Evolutionary conservation across 2,888 invertebrate species (phyloP).

Genomic region (Caenorhabditis sinica): DNA sequence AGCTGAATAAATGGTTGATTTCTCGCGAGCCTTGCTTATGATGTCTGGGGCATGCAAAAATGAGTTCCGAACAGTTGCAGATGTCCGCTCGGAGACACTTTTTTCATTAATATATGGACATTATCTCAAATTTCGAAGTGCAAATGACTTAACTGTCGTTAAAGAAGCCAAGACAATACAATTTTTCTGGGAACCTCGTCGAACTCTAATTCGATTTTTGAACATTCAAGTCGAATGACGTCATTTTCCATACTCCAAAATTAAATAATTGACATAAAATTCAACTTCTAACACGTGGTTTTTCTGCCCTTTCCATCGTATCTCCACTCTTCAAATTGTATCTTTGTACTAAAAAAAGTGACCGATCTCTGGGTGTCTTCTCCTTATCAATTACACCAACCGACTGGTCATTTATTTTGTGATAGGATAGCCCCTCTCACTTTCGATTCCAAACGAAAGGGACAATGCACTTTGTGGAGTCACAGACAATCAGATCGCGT

Average conservation of each 20-base stretch:
- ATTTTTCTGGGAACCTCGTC: too few relatives aligned
- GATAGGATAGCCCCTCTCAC: constrained; percentile 23
- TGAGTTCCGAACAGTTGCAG: too few relatives aligned
- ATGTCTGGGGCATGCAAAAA: too few relatives aligned
- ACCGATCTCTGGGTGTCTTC: constrained; percentile 50
- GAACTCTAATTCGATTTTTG: too few relatives aligned
- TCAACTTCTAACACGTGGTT: constrained; percentile 9
- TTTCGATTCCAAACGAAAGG: constrained; percentile 11
- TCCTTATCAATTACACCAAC: constrained; percentile 54
- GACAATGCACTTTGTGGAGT: constrained; percentile 58
- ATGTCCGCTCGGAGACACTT: too few relatives aligned
- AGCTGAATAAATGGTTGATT: too few relatives aligned
- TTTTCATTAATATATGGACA: too few relatives aligned
- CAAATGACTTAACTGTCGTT: too few relatives aligned
- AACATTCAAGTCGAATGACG: neutral
- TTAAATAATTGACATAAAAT: neutral
- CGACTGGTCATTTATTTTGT: constrained; percentile 54
- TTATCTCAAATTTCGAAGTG: too few relatives aligned
- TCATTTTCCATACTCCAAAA: neutral
- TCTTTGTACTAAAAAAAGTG: constrained; percentile 41
- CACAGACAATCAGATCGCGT: constrained; percentile 44
- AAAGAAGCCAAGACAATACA: too few relatives aligned
- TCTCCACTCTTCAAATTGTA: neutral
- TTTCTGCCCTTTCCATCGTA: neutral
- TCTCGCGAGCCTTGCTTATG: too few relatives aligned